Conservation (phyloP, 2,113 vertebrate species). For the Malurus alboscapulatus region DNA sequence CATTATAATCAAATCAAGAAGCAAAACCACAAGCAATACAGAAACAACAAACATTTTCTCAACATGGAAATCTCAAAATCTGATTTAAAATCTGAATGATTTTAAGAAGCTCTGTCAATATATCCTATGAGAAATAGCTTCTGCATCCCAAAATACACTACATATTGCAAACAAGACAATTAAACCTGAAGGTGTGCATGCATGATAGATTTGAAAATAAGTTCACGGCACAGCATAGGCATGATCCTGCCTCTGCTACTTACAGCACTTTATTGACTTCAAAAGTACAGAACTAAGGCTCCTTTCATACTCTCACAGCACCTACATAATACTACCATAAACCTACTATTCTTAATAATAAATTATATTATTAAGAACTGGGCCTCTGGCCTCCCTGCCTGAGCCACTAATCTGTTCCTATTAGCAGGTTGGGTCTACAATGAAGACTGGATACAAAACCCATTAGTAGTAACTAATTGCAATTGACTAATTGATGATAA, state of each 20-base stretch:
- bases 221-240: background rate
- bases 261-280: background rate
- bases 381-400: background rate
- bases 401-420: constrained; percentile 3
- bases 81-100: background rate
- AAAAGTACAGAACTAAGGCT: background rate
- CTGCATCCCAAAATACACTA: background rate
- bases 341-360: background rate
- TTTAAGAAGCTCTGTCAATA: background rate
- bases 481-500: constrained; percentile 55
- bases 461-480: constrained; percentile 41
- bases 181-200: background rate
- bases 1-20: background rate
- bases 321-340: background rate
- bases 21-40: background rate
- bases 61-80: background rate
- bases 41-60: background rate
- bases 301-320: background rate
- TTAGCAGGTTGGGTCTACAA: constrained; percentile 1
- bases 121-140: background rate
- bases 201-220: background rate
- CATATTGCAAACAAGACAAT: background rate
- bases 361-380: background rate
- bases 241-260: background rate
- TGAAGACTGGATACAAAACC: constrained; percentile 12